Base-by-base conservation (phyloP, 2,888 invertebrate species). In the Stomorhina lunata region DNA sequence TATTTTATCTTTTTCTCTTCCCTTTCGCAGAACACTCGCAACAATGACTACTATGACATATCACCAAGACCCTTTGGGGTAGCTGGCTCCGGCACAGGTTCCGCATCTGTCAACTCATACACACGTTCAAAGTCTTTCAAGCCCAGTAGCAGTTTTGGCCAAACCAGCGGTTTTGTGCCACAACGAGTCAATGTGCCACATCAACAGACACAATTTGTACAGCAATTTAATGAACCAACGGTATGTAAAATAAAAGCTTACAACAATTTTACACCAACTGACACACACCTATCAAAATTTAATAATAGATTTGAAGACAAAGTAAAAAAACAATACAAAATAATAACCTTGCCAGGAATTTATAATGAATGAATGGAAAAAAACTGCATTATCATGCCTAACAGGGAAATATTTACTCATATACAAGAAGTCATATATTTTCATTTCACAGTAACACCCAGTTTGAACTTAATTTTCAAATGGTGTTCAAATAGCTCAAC, bases 51-150 rank as follows among this genome's bases (percentile, higher is more conserved):
- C 84, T 91, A 89, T 85, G 91, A 91, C 84, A 89, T 91, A 66
- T 91, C 91, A 82, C 91, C 91, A 76, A 88, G 91, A 80, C 91
- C 91, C 84, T 91, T 91, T 86, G 91, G 91, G 57, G 86, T 86
- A 75, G 84, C 86, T 15, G 85, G 86, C 63, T 77, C 80, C 22
- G 79, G 45, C 7, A 66, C 37, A 45, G 81, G 81, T 40, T 73
- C 83, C 4, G 69, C 84, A 32, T 79, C 80, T 5, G 50, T 40
- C 22, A 77, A 40, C 48, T 69, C 48, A 43, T 89, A 89, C 83
- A 87, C 86, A 65, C 88, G 90, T 81, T 86, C 89, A 27, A 89
- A 90, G 86, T 86, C 90, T 27, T 88, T 90, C 84, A 89, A 90
- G 83, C 87, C 86, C 6, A 87, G 86, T 63, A 86, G 84, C 68